Conservation (phyloP, 1,140 invertebrate species). For the Euwallacea fornicatus region DNA sequence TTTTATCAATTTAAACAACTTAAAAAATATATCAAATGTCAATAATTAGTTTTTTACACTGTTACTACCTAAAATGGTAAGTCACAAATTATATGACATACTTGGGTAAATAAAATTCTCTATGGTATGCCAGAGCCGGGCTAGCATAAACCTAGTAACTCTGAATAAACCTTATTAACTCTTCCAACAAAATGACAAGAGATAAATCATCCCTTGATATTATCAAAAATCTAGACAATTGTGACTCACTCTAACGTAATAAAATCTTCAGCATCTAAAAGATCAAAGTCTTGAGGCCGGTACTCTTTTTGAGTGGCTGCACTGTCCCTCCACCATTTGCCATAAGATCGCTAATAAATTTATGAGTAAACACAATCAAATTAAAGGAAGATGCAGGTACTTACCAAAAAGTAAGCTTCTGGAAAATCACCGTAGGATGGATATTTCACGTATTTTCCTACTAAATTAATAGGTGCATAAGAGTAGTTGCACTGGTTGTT, state of each 20-base stretch:
- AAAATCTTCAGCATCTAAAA: slow-evolving; percentile 77
- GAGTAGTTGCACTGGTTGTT: slow-evolving; percentile 84
- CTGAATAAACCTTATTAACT: background rate
- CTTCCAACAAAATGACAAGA: too few relatives aligned
- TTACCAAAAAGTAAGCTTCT: slow-evolving; percentile 86
- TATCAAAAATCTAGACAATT: too few relatives aligned
- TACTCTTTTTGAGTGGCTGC: slow-evolving; percentile 71
- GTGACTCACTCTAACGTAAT: slow-evolving; percentile 63
- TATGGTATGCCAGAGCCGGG: too few relatives aligned
- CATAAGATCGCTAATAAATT: slow-evolving; percentile 77
- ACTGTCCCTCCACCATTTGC: slow-evolving; percentile 83
- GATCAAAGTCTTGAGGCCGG: slow-evolving; percentile 71
- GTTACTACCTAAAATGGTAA: too few relatives aligned
- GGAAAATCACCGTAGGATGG: slow-evolving; percentile 88
- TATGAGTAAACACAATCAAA: background rate
- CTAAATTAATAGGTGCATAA: slow-evolving; percentile 83
- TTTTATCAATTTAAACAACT: too few relatives aligned
- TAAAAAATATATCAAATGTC: too few relatives aligned
- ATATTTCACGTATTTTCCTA: slow-evolving; percentile 79
- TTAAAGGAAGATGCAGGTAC: slow-evolving; percentile 24
- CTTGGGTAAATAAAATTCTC: too few relatives aligned
- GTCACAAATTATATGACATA: too few relatives aligned
- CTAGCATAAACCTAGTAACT: background rate
- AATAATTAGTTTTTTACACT: background rate
- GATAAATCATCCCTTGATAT: background rate